Conservation (phyloP, 1,140 invertebrate genomes). For the Drosophila watanabei region DNA sequence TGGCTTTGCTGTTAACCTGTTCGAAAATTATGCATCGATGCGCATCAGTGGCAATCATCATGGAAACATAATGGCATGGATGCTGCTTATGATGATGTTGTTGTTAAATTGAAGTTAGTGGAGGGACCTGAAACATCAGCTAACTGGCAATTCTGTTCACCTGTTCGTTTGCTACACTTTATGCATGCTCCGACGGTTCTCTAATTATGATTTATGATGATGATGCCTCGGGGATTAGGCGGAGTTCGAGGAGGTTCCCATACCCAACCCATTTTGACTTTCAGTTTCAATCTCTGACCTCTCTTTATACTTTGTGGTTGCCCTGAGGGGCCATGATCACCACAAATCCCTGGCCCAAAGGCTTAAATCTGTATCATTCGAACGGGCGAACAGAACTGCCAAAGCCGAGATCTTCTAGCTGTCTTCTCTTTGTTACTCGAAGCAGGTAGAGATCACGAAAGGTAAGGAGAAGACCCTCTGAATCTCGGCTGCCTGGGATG, state of each 20-base stretch:
- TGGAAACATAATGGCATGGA: constrained; percentile 29
- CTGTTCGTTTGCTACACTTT: constrained; percentile 57
- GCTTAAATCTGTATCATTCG: constrained; percentile 75
- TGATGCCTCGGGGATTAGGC: constrained; percentile 23
- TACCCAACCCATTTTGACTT: neutral
- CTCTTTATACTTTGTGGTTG: constrained; percentile 8
- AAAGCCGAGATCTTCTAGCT: neutral
- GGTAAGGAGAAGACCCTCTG: constrained; percentile 1
- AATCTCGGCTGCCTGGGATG: constrained; percentile 33
- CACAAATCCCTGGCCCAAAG: constrained; percentile 58
- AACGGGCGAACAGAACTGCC: constrained; percentile 58
- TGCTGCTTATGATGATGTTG: constrained; percentile 22
- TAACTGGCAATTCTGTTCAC: constrained; percentile 27
- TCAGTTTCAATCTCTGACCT: constrained; percentile 29
- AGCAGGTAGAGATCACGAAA: neutral
- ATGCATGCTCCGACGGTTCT: constrained; percentile 48
- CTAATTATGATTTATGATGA: constrained; percentile 54
- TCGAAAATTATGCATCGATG: constrained; percentile 67
- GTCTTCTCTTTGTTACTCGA: neutral
- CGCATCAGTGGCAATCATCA: constrained; percentile 50
- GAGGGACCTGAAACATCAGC: neutral
- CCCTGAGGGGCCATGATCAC: constrained; percentile 7
- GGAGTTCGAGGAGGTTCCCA: neutral
- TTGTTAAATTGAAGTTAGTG: constrained; percentile 1
- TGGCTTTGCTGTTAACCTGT: constrained; percentile 52